Base-by-base conservation (phyloP, 2,888 invertebrate species). In the Oscheius sp. region DNA sequence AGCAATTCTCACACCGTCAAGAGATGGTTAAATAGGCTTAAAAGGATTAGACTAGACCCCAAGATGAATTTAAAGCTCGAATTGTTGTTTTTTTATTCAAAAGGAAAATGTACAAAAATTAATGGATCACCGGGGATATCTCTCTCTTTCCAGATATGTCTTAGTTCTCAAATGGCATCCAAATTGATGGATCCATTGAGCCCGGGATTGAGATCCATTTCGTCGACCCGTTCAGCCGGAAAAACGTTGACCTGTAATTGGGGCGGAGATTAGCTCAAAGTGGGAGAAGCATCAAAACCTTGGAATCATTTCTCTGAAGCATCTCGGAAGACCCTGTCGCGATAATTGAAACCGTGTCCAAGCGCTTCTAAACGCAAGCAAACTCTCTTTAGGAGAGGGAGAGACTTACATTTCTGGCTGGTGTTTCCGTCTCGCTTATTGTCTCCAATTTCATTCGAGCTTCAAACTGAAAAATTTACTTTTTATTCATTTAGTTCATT, bases 201-300 rank as follows among this genome's bases (percentile, higher is more conserved):
- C 48, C 75, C 78, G 58, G 78, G 78, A 66, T 78, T 78, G 27
- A 75, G 61, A 61, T 78, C 78, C 17, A 75, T 73, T 57, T 78
- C 78, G 4, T 70, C 70, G 12, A 57, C 31, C 23, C 58, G 45
- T 10, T 70, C 70, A 12, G 27, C 58, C 6, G 63, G 48, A 31
- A 70, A 70, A 2, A 70, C 65, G 57, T 70, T 70, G 8, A 34
- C 48, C 70, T 70, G 33, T 46, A 70, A 70, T 3, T 20, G 15
- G 17, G 12, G 20, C 4, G 20, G 48, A 5, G 33, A 33, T 29
- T 8, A 33, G 2, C 37, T 57, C 12, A 8, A 57, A 23, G 23
- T 31, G 31, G n/a, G n/a, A n/a, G 23, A 34, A 4, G 15, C 17
- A 29, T n/a, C n/a, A 52, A 31, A 17, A 73, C 78, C 69, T 78